phyloP scores from a whole-genome alignment of 1,140 invertebrate genomes.

The Diploscapter pachys region DNA sequence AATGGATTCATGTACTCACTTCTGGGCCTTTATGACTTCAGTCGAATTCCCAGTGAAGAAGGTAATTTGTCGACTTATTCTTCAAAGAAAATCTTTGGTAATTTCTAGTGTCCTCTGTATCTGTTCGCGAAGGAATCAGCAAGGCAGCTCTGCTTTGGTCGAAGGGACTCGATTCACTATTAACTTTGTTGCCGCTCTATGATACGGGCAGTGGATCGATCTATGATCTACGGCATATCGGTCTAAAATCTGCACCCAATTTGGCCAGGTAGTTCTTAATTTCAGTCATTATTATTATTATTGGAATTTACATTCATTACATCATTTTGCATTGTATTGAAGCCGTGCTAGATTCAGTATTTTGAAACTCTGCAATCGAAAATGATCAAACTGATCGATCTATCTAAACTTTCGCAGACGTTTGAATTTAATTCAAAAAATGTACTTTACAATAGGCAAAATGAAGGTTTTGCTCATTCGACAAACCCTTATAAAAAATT shows the following conservation, averaged over 20 bases:
- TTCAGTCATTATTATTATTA: too few species aligned
- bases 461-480: neutral
- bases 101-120: neutral
- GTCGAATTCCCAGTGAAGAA: constrained; percentile 14
- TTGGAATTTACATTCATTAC: too few species aligned
- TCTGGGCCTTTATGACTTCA: constrained; percentile 86
- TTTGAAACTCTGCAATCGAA: neutral
- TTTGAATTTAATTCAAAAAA: too few species aligned
- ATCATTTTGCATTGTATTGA: too few species aligned
- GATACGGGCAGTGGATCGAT: constrained; percentile 93
- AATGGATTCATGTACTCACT: constrained; percentile 98
- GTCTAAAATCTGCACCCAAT: constrained; percentile 80
- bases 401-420: neutral
- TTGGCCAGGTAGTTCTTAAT: constrained; percentile 59
- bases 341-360: neutral
- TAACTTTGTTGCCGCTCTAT: constrained; percentile 81
- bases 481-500: neutral
- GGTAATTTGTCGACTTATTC: neutral
- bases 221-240: constrained; percentile 91
- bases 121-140: neutral
- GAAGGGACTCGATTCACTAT: constrained; percentile 68
- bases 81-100: too few species aligned
- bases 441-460: neutral
- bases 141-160: constrained; percentile 47
- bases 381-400: neutral